phyloP scores from a whole-genome alignment of 2,888 invertebrate genomes.

The Podotricha telesiphe region DNA sequence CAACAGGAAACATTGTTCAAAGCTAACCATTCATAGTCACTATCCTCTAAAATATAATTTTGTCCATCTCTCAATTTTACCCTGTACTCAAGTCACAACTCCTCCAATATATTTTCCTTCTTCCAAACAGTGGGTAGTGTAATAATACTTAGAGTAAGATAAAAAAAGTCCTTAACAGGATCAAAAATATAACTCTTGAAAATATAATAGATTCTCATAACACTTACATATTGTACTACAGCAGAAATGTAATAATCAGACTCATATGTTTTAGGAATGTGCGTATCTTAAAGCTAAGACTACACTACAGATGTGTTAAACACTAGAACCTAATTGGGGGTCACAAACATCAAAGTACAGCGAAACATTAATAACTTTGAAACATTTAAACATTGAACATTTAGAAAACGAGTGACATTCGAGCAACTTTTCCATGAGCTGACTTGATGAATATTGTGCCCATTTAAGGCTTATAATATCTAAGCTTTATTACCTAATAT shows the following conservation, averaged over 20 bases:
- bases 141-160: conserved; percentile 76
- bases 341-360: conserved; percentile 61
- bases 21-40: not conserved
- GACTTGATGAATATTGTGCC: conserved; percentile 83
- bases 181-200: conserved; percentile 81
- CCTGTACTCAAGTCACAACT: conserved; percentile 78
- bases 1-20: not conserved
- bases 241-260: conserved; percentile 81
- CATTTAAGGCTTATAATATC: conserved; percentile 40
- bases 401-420: conserved; percentile 75
- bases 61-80: conserved; percentile 63
- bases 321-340: conserved; percentile 62
- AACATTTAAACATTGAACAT: conserved; percentile 67
- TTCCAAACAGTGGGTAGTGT: conserved; percentile 67
- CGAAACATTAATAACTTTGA: conserved; percentile 58
- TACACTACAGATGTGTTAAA: conserved; percentile 64
- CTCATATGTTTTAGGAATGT: conserved; percentile 78
- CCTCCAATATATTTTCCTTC: conserved; percentile 55
- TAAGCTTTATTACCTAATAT: conserved; percentile 39
- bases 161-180: conserved; percentile 63
- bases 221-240: conserved; percentile 72
- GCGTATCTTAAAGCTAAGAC: conserved; percentile 76
- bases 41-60: conserved; percentile 26
- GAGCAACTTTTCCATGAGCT: conserved; percentile 73
- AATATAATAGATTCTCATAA: conserved; percentile 77